Evolutionary conservation across 2,113 vertebrate genomes (phyloP).

Genomic region (Chascanopsetta lugubris): DNA sequence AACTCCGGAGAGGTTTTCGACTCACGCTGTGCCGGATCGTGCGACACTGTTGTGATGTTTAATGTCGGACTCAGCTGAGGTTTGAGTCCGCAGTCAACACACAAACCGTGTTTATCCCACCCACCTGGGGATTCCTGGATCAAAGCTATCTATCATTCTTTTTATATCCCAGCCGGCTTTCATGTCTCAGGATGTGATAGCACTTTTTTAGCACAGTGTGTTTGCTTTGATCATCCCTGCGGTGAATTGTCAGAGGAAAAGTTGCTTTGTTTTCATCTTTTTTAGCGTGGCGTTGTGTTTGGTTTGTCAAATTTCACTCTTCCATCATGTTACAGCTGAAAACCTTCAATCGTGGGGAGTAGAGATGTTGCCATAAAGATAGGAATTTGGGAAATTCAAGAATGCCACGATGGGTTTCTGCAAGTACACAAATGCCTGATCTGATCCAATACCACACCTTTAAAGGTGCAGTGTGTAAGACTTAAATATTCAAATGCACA

Average conservation of each 20-base stretch:
- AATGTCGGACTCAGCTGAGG: slow-evolving; percentile 10
- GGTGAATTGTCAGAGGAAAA: neutral
- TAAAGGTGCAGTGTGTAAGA: too few species aligned
- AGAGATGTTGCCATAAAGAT: too few species aligned
- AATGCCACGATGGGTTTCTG: too few species aligned
- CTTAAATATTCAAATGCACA: too few species aligned
- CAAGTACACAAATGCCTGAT: too few species aligned
- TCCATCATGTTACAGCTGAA: too few species aligned
- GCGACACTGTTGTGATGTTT: slow-evolving; percentile 11
- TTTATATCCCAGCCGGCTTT: slow-evolving; percentile 23
- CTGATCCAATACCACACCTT: too few species aligned
- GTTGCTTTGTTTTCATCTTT: neutral
- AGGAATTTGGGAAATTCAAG: too few species aligned
- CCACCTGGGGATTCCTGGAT: slow-evolving; percentile 41
- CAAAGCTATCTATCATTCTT: slow-evolving; percentile 44
- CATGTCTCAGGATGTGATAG: neutral
- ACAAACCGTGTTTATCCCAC: slow-evolving; percentile 25
- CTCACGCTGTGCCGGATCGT: neutral
- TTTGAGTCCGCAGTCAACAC: slow-evolving; percentile 15
- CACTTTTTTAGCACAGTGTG: neutral
- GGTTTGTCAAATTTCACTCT: too few species aligned
- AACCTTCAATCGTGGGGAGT: too few species aligned
- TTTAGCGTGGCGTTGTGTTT: too few species aligned
- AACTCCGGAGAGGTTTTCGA: neutral
- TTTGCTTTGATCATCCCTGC: neutral